Percentiles rank a stretch among this genome's conserved stretches.
These are phyloP conservation scores for Ophion costatus DNA, from an alignment of 2,888 invertebrate species.

Conservation along the genomic window DNA sequence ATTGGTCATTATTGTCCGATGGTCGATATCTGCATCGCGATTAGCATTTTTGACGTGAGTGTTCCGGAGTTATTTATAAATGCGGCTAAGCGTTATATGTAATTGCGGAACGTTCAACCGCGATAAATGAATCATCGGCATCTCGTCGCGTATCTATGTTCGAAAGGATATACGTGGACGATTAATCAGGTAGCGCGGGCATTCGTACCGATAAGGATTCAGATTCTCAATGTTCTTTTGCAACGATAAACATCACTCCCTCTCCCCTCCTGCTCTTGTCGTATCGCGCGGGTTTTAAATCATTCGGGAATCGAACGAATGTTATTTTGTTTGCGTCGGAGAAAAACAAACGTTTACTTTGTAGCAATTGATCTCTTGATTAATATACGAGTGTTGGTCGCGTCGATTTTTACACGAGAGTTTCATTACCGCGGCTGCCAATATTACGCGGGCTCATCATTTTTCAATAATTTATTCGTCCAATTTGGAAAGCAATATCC, in stretches of 20 bases:
- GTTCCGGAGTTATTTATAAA: constrained; percentile 5
- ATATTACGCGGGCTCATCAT: too few species aligned
- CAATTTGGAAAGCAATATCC: background rate
- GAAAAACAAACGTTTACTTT: constrained; percentile 5
- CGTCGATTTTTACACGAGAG: background rate
- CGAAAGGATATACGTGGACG: constrained; percentile 5
- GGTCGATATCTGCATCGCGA: background rate
- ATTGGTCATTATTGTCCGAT: background rate
- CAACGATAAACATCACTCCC: constrained; percentile 11
- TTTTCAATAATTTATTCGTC: background rate
- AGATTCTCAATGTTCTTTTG: constrained; percentile 28
- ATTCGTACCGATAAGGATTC: constrained; percentile 42
- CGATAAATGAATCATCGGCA: constrained; percentile 34
- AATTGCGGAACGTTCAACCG: constrained; percentile 32
- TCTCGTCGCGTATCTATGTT: background rate
- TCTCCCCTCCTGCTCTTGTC: background rate
- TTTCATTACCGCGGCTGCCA: background rate
- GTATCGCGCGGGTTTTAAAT: background rate
- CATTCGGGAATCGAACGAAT: background rate
- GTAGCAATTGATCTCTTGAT: background rate
- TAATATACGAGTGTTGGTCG: background rate
- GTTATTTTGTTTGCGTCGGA: background rate
- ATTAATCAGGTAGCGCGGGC: constrained; percentile 38
- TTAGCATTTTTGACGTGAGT: background rate
- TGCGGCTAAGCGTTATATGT: background rate